These are phyloP conservation scores for Cygnus buccinator DNA, from an alignment of 2,113 vertebrate genomes.

Conservation along the genomic window DNA sequence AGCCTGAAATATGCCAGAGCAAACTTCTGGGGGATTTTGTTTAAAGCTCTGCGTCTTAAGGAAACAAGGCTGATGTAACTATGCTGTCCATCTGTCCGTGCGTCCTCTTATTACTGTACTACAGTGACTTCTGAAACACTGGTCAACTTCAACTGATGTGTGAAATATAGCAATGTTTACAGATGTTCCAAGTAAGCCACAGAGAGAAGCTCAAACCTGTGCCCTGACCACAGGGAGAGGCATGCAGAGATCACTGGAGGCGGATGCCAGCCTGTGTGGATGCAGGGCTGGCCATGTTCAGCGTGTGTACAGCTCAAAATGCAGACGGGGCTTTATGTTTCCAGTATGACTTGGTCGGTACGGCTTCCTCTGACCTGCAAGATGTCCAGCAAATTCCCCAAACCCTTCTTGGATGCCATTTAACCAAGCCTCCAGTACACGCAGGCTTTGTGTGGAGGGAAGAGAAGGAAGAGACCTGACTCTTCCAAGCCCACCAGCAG, in stretches of 20 bases:
- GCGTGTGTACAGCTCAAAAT: fast-evolving
- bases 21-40: background rate
- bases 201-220: background rate
- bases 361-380: background rate
- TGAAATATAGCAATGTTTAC: background rate
- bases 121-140: background rate
- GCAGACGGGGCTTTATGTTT: too few relatives aligned
- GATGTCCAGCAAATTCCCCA: background rate
- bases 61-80: background rate
- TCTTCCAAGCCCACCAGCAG: background rate
- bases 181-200: background rate
- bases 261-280: fast-evolving
- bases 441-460: background rate
- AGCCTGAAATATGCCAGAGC: background rate
- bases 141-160: background rate
- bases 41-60: background rate
- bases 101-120: fast-evolving
- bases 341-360: background rate
- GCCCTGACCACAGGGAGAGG: background rate
- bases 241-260: background rate
- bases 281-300: fast-evolving
- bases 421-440: background rate
- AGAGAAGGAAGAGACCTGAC: background rate
- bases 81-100: background rate
- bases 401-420: background rate